Conservation (phyloP, 1,140 invertebrate genomes). For the Melipona quadrifasciata region DNA sequence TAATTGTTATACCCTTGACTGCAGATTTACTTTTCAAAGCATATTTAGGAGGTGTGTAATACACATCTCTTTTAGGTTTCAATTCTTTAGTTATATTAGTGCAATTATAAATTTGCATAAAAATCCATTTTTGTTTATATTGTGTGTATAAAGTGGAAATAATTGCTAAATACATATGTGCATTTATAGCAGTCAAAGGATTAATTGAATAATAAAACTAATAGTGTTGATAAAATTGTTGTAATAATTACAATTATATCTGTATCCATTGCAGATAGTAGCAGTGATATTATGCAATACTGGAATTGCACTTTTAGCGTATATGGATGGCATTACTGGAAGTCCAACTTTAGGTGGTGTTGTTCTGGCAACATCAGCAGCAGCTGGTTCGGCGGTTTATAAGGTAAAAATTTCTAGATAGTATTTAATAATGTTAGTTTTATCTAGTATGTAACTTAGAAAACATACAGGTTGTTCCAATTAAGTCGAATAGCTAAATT, state of each 20-base stretch:
- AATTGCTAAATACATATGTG: too few relatives aligned
- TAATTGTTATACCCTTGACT: too few relatives aligned
- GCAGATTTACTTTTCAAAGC: too few relatives aligned
- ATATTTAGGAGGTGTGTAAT: too few relatives aligned
- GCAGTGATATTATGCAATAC: conserved; percentile 97
- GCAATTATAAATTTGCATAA: too few relatives aligned
- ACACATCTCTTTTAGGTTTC: too few relatives aligned
- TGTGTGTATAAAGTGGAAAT: too few relatives aligned
- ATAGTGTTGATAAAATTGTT: neutral
- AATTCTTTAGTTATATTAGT: too few relatives aligned
- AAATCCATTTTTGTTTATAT: too few relatives aligned
- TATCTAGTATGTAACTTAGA: neutral
- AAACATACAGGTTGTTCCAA: too few relatives aligned
- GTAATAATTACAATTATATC: conserved; percentile 1
- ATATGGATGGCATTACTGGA: conserved; percentile 96
- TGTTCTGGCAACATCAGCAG: conserved; percentile 93
- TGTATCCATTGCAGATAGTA: conserved; percentile 88
- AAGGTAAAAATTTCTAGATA: conserved; percentile 85
- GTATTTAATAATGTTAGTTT: neutral
- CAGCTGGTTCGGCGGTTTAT: conserved; percentile 94
- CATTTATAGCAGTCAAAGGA: too few relatives aligned
- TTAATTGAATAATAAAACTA: neutral
- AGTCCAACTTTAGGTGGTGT: conserved; percentile 95
- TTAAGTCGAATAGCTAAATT: too few relatives aligned
- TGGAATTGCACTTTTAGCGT: conserved; percentile 95